These are phyloP conservation scores for Clamator glandarius DNA, from an alignment of 2,797 vertebrate species.

Conservation along the genomic window DNA sequence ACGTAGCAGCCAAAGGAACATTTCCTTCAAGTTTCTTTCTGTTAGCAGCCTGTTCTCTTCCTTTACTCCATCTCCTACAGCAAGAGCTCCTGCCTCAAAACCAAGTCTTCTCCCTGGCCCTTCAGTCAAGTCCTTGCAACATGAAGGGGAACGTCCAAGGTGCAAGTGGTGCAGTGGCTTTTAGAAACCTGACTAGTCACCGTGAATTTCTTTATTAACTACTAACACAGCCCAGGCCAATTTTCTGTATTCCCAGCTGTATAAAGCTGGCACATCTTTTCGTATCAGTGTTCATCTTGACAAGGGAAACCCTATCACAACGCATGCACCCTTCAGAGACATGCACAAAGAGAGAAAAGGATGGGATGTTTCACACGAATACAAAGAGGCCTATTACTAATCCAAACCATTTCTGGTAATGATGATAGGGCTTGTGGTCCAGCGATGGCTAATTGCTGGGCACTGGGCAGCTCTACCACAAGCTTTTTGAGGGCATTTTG, in stretches of 20 bases:
- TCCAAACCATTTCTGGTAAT: background rate
- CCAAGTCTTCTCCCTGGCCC: background rate
- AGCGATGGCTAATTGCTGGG: slow-evolving; percentile 42
- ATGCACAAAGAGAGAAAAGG: background rate
- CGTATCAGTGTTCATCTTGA: background rate
- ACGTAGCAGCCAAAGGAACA: background rate
- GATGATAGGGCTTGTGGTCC: background rate
- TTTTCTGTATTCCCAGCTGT: background rate
- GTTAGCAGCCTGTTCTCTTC: background rate
- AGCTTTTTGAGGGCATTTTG: slow-evolving; percentile 27
- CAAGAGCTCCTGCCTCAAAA: background rate
- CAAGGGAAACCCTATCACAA: background rate
- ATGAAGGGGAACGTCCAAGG: background rate
- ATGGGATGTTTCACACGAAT: background rate
- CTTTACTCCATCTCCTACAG: background rate
- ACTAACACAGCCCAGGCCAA: background rate
- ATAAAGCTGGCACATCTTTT: background rate
- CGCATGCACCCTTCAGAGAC: background rate
- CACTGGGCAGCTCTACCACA: background rate
- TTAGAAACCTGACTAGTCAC: background rate
- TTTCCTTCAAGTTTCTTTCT: background rate
- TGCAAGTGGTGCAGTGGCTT: background rate
- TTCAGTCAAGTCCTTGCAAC: background rate
- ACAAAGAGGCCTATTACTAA: background rate
- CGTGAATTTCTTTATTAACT: background rate